Evolutionary conservation across 35 echinoderm and acorn worm species (phyloP), one percentile per base, ranked within the genome.

Genomic region (Patiria miniata): DNA sequence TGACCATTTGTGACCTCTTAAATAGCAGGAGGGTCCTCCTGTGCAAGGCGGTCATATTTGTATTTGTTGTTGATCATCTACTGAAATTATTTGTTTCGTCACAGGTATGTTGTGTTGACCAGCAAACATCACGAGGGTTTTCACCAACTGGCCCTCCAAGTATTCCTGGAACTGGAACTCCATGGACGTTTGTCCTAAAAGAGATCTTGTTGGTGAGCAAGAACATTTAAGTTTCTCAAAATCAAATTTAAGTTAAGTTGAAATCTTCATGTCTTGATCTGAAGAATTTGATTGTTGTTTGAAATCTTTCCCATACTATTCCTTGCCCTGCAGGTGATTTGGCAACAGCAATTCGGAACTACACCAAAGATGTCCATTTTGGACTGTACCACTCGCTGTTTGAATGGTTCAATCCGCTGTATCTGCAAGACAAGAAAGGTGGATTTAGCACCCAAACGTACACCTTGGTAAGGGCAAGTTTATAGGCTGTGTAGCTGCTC

Each of bases 131-230:
- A 98, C 87, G 95, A 98, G 79, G 95, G 95, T 6, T n/a, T 94
- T 82, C 77, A 94, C 91, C 36, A 90, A 91, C 22, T 99, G 96
- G 92, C 92, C 92, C 29, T 99, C 96, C 26, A 94, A 99, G 19
- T 99, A 92, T 77, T 94, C 96, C 21, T 99, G 92, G 92, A 99
- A 99, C 80, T 99, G 96, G 96, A 94, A 99, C 56, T 82, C 96
- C 0, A 94, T 94, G 83, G 96, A 99, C 68, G 80, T 91, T 14
- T 92, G 96, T 51, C 93, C 96, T 29, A 86, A 88, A 51, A 94
- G 95, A 86, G 91, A 99, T 81, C 79, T 99, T 79, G 82, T 99
- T 37, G 96, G 96, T 99, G 37, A 79, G 88, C 17, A 22, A 8
- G 8, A 37, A 16, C 69, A 23, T 77, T 40, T 82, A 28, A 19